phyloP scores from a whole-genome alignment of 2,113 vertebrate genomes.

The Zapornia atra region DNA sequence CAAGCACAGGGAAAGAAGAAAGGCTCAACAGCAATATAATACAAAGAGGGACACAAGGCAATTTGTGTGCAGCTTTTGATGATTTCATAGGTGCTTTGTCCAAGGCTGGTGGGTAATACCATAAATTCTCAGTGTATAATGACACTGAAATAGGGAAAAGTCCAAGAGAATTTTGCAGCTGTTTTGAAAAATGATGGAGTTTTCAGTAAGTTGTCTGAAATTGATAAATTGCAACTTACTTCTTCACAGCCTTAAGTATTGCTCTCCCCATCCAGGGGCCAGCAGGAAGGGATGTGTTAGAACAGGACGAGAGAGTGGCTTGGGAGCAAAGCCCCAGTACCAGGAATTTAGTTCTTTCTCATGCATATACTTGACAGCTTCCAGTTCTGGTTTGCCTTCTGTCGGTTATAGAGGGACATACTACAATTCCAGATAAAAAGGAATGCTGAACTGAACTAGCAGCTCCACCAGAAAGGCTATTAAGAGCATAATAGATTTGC shows the following conservation, averaged over 20 bases:
- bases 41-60: neutral
- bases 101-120: neutral
- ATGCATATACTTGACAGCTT: neutral
- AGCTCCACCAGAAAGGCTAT: conserved; percentile 7
- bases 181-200: neutral
- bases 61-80: neutral
- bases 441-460: conserved; percentile 40
- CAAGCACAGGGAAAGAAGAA: neutral
- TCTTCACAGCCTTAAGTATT: neutral
- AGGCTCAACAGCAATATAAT: neutral
- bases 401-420: neutral
- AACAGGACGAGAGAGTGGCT: neutral
- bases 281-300: neutral
- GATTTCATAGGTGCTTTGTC: neutral
- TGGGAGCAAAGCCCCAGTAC: neutral
- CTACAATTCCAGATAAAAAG: conserved; percentile 31
- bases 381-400: conserved; percentile 1
- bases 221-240: conserved; percentile 6
- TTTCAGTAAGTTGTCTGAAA: conserved; percentile 14
- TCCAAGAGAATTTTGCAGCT: neutral
- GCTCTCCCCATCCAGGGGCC: neutral
- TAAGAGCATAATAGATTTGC: neutral
- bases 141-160: neutral
- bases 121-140: neutral
- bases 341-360: neutral